Evolutionary conservation across 2,797 vertebrate genomes (phyloP).

Genomic region (Schizothorax lantsangensis): DNA sequence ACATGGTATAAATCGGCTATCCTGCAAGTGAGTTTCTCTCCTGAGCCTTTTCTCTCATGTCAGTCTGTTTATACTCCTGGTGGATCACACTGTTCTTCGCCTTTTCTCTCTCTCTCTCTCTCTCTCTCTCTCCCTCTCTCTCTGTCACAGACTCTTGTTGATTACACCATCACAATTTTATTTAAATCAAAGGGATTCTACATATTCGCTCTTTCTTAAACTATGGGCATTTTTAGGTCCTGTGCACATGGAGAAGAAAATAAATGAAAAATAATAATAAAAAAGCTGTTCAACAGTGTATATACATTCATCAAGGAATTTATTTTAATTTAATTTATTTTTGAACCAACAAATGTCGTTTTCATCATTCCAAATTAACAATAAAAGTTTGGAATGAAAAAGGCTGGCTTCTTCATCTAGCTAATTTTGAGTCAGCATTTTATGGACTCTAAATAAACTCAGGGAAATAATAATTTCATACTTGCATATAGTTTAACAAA

Average conservation of each 20-base stretch:
- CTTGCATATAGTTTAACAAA: background rate
- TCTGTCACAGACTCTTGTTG: background rate
- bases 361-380: background rate
- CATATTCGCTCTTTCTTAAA: slow-evolving; percentile 6
- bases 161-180: background rate
- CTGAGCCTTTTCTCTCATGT: background rate
- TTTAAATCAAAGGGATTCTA: background rate
- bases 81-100: background rate
- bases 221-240: background rate
- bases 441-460: background rate
- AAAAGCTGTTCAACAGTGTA: background rate
- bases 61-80: background rate
- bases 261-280: background rate
- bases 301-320: background rate
- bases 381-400: background rate
- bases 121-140: too few species aligned
- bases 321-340: background rate
- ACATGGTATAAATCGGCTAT: slow-evolving; percentile 94
- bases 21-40: slow-evolving; percentile 88
- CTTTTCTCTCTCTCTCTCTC: slow-evolving; percentile 42
- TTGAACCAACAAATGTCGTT: background rate
- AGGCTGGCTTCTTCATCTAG: background rate
- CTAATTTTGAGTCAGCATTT: background rate
- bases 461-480: background rate
- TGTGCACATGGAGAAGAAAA: background rate